Evolutionary conservation across 2,797 vertebrate species (phyloP).

Genomic region (Pyrocephalus nanus): DNA sequence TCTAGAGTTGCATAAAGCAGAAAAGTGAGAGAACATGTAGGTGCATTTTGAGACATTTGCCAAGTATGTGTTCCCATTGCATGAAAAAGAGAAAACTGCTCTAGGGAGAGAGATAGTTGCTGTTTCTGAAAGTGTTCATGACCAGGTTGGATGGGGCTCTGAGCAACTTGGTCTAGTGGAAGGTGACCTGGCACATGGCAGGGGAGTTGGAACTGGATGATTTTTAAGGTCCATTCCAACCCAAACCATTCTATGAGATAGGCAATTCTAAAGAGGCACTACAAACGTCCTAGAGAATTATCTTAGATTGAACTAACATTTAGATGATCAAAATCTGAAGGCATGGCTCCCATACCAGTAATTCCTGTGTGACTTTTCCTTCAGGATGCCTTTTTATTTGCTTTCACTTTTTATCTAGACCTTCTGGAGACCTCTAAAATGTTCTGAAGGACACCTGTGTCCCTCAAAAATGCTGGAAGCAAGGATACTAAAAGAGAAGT

Average conservation of each 20-base stretch:
- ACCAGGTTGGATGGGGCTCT: background rate
- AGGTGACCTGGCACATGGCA: background rate
- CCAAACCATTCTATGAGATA: background rate
- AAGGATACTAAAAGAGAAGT: background rate
- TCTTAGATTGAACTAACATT: background rate
- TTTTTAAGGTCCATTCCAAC: background rate
- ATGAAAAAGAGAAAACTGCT: background rate
- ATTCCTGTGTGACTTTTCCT: background rate
- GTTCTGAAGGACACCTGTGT: background rate
- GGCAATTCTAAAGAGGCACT: background rate
- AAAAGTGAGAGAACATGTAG: background rate
- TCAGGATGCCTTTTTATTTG: background rate
- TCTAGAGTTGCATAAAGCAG: background rate
- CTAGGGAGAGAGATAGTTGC: background rate
- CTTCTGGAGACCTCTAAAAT: background rate
- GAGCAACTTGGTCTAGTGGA: background rate
- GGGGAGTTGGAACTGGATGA: accelerated
- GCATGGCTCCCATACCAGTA: background rate
- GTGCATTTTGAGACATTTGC: background rate
- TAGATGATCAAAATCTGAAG: background rate
- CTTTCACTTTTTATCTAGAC: background rate
- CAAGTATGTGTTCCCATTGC: background rate
- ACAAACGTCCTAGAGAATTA: background rate
- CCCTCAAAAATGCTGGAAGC: background rate
- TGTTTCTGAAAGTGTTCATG: background rate